These are phyloP conservation scores for Anomalospiza imberbis DNA, from an alignment of 2,797 vertebrate genomes.

Conservation along the genomic window DNA sequence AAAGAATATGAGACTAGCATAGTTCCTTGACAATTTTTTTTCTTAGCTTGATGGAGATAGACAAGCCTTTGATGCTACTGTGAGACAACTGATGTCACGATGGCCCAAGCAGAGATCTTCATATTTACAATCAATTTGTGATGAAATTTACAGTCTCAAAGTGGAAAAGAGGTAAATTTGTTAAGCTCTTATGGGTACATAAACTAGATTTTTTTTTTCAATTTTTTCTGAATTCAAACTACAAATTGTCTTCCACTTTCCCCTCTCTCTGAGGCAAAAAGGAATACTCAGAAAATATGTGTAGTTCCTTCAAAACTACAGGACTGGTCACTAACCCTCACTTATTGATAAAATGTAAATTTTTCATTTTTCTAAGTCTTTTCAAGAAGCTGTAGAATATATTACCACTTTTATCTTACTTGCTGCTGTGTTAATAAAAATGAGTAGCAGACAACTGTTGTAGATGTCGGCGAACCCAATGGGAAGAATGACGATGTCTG, in stretches of 20 bases:
- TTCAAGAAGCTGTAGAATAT: background rate
- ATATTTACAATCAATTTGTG: conserved; percentile 92
- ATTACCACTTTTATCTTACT: background rate
- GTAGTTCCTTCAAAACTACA: background rate
- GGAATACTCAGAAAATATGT: background rate
- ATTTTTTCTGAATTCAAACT: background rate
- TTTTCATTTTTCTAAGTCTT: background rate
- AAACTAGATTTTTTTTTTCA: background rate
- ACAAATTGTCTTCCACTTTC: background rate
- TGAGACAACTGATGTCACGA: conserved; percentile 88
- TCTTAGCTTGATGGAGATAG: conserved; percentile 87
- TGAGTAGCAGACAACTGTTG: background rate
- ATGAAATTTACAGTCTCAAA: conserved; percentile 92
- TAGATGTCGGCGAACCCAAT: too few relatives aligned
- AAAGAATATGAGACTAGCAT: background rate
- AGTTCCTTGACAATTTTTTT: background rate
- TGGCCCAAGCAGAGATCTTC: conserved; percentile 88
- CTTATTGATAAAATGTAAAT: background rate
- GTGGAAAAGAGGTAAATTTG: conserved; percentile 83
- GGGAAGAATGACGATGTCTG: too few relatives aligned
- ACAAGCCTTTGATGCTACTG: conserved; percentile 86
- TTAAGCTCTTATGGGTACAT: background rate
- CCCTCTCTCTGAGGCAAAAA: background rate
- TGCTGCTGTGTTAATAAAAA: background rate
- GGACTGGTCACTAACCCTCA: background rate